Evolutionary conservation across 2,888 invertebrate genomes (phyloP), one percentile per base, ranked within the genome.

Genomic region (Muscina levida): DNA sequence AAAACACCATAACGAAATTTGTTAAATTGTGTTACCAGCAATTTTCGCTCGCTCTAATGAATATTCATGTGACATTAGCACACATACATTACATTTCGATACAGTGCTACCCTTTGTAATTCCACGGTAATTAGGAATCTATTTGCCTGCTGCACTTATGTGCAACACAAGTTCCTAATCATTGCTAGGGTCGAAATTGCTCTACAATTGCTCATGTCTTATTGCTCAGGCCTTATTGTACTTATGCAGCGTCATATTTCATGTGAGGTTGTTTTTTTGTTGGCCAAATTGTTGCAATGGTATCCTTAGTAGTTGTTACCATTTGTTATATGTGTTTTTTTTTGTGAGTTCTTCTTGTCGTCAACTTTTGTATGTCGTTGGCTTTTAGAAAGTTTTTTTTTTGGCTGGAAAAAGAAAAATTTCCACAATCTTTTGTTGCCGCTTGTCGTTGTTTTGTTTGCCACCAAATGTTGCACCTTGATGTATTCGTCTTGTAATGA

Each of bases 391-490:
- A 62, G 6, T 39, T 59, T 59, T 42, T 17, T 15, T 51, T 51
- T 6, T 22, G 1, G 1, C 17, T 48, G n/a, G 6, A 6, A 19
- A 62, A 62, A n/a, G n/a, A n/a, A 39, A 62, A 19, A 62, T 42
- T 39, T 62, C 39, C 22, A 39, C 39, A 62, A 62, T 62, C 22
- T 42, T 42, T 37, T n/a, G 39, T 62, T 42, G 39, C 22, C 22
- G 22, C 11, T 13, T 42, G 13, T 22, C 37, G 17, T 37, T 37
- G 8, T 17, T 39, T 22, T 22, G 62, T 19, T 42, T 42, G 11
- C 53, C 42, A 77, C 71, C 77, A 81, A 81, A 74, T 81, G 81
- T 81, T 81, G 71, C 80, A 77, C 74, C 77, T 71, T 77, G 77
- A 81, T 77, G 74, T 74, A 74, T 77, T 48, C 39, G 42, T 74